Conservation (phyloP, 1,140 invertebrate species). For the Drosophila eugracilis region DNA sequence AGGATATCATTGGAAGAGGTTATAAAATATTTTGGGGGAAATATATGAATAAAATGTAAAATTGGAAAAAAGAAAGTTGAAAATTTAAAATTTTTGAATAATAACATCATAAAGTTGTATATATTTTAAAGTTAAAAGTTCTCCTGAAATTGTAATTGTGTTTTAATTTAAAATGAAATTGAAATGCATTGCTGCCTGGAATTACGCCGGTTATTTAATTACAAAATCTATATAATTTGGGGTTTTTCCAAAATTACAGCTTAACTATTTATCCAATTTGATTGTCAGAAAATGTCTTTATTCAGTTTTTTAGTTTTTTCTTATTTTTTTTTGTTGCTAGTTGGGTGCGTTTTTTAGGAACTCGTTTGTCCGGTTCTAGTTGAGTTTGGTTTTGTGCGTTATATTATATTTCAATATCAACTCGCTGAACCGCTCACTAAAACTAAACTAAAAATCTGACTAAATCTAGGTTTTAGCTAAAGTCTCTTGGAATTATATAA, state of each 20-base stretch:
- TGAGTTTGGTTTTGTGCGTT: constrained; percentile 13
- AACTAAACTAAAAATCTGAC: constrained; percentile 1
- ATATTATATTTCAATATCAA: constrained; percentile 16
- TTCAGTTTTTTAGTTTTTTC: no score
- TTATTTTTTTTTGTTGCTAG: no score
- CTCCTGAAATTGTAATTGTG: background rate
- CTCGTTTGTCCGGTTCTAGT: constrained; percentile 39
- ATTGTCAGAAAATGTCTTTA: constrained; percentile 10
- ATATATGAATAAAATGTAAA: no score
- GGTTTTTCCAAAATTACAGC: constrained; percentile 13
- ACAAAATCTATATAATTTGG: background rate
- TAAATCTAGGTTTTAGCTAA: constrained; percentile 6
- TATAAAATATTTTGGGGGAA: no score
- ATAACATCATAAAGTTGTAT: background rate
- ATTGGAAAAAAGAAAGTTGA: no score
- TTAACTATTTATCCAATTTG: constrained; percentile 13
- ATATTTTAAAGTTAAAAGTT: background rate
- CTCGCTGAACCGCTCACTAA: constrained; percentile 5
- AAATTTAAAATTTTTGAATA: no score
- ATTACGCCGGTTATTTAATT: background rate
- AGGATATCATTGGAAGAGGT: background rate
- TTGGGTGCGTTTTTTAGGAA: constrained; percentile 24
- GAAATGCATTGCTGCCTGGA: background rate
- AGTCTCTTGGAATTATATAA: background rate
- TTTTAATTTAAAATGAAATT: no score